Percentiles rank a stretch among this genome's conserved stretches.
Evolutionary conservation across 2,797 vertebrate species (phyloP).

Genomic region (Acanthurus tractus): DNA sequence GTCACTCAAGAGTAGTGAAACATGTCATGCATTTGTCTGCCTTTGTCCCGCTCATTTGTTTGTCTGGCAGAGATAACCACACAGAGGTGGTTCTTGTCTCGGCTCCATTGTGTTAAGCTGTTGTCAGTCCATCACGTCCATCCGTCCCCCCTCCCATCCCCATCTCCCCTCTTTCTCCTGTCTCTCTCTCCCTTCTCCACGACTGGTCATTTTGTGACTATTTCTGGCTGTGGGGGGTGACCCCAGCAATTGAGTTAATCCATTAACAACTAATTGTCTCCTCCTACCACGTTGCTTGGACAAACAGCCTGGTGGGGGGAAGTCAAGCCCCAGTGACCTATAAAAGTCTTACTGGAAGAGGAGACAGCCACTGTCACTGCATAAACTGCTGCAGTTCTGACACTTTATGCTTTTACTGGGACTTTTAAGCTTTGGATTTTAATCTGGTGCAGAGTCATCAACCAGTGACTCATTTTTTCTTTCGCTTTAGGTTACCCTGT

Average conservation of each 20-base stretch:
- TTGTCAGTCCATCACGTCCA: conserved; percentile 71
- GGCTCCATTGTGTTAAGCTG: conserved; percentile 75
- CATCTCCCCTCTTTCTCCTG: conserved; percentile 40
- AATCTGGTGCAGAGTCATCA: not conserved
- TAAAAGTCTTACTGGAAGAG: conserved; percentile 72
- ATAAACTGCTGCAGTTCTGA: conserved; percentile 23
- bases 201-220: conserved; percentile 78
- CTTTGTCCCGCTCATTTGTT: conserved; percentile 72
- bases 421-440: conserved; percentile 10
- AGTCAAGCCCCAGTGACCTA: conserved; percentile 59
- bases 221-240: conserved; percentile 78
- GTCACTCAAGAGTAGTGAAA: conserved; percentile 72
- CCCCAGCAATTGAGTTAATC: conserved; percentile 85
- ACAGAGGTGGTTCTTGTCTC: conserved; percentile 70
- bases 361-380: conserved; percentile 45
- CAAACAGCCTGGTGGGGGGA: conserved; percentile 77
- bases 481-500: not conserved
- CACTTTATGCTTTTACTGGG: conserved; percentile 18
- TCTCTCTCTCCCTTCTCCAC: conserved; percentile 53
- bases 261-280: conserved; percentile 89
- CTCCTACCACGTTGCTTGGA: conserved; percentile 81
- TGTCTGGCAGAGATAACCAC: conserved; percentile 75
- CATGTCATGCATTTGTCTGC: conserved; percentile 73
- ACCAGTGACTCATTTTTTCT: conserved; percentile 4
- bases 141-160: conserved; percentile 34